Evolutionary conservation across 2,888 invertebrate species (phyloP), one percentile per base, ranked within the genome.

Genomic region (Drosophila glabriapex): DNA sequence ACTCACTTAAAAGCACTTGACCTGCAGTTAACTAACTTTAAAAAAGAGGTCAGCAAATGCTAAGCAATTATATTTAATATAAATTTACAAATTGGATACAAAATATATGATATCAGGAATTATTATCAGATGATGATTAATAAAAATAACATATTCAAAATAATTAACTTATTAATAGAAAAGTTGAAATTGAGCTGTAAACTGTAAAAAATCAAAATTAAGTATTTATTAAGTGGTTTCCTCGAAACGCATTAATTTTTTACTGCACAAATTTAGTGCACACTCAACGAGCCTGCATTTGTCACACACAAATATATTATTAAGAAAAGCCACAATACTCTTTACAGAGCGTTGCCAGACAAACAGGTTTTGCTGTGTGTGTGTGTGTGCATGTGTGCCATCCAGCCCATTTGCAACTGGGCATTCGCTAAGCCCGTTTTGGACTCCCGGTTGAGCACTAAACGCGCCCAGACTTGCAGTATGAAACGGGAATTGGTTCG

Each of bases 401-500:
- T 68, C 56, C 58, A 76, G 66, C 55, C 58, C 39, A 88, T 85
- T 85, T 83, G 72, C 88, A 67, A 89, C 56, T 76, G 83, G 85
- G 83, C 70, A 74, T 49, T 56, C 55, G 68, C 43, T 73, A 67
- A 77, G 82, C 69, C 85, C 88, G 88, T 71, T 85, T 80, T 72
- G 78, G 83, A 66, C 82, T 84, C 82, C 84, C 88, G 83, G 71
- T 64, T 73, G 88, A 80, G 41, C 64, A 77, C 54, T 63, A 52
- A 76, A 60, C 59, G 89, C 70, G 70, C 78, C 83, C 86, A 80
- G 78, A 75, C 72, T 49, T 76, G 72, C 91, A 92, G 92, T 92
- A 85, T 72, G 78, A 91, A 90, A 85, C 91, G 91, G 90, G 90
- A 92, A 87, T 88, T 91, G 77, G 82, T 82, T 76, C 81, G 82